These are phyloP conservation scores for Drosophila seguyi DNA, from an alignment of 1,140 invertebrate genomes.

Conservation along the genomic window DNA sequence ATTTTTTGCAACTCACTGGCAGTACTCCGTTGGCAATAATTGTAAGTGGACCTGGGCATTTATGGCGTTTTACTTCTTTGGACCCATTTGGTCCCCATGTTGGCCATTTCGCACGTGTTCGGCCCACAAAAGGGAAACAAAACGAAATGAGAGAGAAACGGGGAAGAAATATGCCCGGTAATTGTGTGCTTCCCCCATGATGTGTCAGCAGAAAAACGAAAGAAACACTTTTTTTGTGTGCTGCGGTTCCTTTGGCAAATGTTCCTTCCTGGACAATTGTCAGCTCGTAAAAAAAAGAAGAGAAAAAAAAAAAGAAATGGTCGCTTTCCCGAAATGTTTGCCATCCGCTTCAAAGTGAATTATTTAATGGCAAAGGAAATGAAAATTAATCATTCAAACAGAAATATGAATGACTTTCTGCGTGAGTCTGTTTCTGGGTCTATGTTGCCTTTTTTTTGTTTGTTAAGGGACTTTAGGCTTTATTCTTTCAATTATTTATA, in stretches of 20 bases:
- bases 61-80: constrained; percentile 61
- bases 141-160: constrained; percentile 36
- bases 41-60: constrained; percentile 73
- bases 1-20: constrained; percentile 33
- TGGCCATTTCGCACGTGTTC: constrained; percentile 68
- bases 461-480: neutral
- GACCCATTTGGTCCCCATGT: constrained; percentile 49
- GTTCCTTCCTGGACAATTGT: constrained; percentile 38
- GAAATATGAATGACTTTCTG: constrained; percentile 4
- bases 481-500: constrained; percentile 8
- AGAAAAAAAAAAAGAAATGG: neutral
- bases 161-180: constrained; percentile 68
- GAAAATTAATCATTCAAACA: constrained; percentile 37
- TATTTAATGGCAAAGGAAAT: constrained; percentile 36
- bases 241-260: constrained; percentile 25
- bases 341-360: constrained; percentile 21
- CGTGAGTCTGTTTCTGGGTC: neutral
- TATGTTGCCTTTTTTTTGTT: neutral
- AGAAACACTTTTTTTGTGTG: constrained; percentile 6
- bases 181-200: constrained; percentile 58
- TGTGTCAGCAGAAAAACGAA: constrained; percentile 49
- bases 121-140: constrained; percentile 58
- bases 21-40: constrained; percentile 33
- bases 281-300: constrained; percentile 9
- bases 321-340: constrained; percentile 4